phyloP scores from a whole-genome alignment of 2,888 invertebrate genomes.

The Camponotus fellah region DNA sequence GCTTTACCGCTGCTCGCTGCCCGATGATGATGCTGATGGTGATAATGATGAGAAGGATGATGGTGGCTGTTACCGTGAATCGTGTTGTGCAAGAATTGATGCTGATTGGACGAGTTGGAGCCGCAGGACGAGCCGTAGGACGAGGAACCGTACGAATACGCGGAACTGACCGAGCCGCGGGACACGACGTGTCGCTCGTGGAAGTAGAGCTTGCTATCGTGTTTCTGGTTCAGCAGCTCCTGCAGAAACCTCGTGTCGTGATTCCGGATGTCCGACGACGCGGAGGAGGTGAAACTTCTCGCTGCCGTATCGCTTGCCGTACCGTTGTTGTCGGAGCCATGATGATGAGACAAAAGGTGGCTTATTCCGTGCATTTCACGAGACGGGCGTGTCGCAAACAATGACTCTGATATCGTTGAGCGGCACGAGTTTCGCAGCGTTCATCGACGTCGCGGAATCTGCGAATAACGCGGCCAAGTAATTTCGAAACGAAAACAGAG shows the following conservation, averaged over 20 bases:
- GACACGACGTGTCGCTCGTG: slow-evolving; percentile 76
- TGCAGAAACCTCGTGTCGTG: slow-evolving; percentile 77
- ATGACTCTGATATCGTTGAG: slow-evolving; percentile 19
- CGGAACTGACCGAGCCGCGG: slow-evolving; percentile 82
- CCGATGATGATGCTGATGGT: slow-evolving; percentile 73
- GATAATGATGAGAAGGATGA: slow-evolving; percentile 84
- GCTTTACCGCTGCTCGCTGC: slow-evolving; percentile 67
- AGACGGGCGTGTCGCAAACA: slow-evolving; percentile 21
- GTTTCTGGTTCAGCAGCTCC: slow-evolving; percentile 75
- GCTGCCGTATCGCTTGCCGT: no score
- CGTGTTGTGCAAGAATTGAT: slow-evolving; percentile 84
- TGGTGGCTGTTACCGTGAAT: slow-evolving; percentile 80
- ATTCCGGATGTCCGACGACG: slow-evolving; percentile 59
- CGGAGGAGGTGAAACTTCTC: slow-evolving; percentile 59
- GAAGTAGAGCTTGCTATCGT: slow-evolving; percentile 70
- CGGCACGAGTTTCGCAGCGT: slow-evolving; percentile 1
- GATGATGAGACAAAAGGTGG: slow-evolving; percentile 81
- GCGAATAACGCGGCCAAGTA: slow-evolving; percentile 14
- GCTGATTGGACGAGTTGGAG: slow-evolving; percentile 86
- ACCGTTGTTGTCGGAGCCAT: slow-evolving; percentile 57
- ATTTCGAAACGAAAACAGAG: not conserved
- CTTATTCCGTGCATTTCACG: slow-evolving; percentile 87
- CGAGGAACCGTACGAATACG: slow-evolving; percentile 81
- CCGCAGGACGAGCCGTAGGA: slow-evolving; percentile 80
- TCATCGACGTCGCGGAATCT: slow-evolving; percentile 40